Conservation (phyloP, 2,797 vertebrate species). For the Hipposideros larvatus region DNA sequence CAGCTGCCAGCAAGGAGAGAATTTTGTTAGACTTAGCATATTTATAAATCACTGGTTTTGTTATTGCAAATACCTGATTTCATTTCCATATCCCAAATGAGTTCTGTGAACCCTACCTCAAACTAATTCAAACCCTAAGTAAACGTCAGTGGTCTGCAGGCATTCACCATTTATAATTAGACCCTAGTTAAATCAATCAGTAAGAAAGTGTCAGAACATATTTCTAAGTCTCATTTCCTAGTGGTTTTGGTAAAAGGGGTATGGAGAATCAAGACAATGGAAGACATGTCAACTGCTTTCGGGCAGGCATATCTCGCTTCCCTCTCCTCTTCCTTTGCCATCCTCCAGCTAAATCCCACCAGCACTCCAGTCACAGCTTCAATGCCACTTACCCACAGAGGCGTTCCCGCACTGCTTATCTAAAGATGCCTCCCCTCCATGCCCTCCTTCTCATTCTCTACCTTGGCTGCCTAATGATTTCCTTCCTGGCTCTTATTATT, state of each 20-base stretch:
- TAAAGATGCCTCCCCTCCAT: accelerated
- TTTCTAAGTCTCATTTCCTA: not conserved
- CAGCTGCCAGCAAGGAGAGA: slow-evolving; percentile 35
- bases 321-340: not conserved
- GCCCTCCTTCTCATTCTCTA: not conserved
- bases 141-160: not conserved
- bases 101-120: not conserved
- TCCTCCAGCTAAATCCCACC: not conserved
- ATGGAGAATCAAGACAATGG: not conserved
- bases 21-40: slow-evolving; percentile 1
- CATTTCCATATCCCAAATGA: slow-evolving; percentile 38
- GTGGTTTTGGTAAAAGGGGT: not conserved
- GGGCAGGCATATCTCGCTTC: not conserved
- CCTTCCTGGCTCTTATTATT: not conserved
- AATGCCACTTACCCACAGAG: not conserved
- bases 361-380: not conserved
- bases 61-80: slow-evolving; percentile 45
- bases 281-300: not conserved
- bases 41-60: slow-evolving; percentile 55
- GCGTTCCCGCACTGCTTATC: not conserved
- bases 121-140: slow-evolving; percentile 34
- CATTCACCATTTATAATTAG: not conserved
- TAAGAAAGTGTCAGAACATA: not conserved
- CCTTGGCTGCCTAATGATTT: not conserved
- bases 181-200: not conserved